Evolutionary conservation across 2,797 vertebrate species (phyloP), one percentile per base, ranked within the genome.

Genomic region (Linurgus olivaceus): DNA sequence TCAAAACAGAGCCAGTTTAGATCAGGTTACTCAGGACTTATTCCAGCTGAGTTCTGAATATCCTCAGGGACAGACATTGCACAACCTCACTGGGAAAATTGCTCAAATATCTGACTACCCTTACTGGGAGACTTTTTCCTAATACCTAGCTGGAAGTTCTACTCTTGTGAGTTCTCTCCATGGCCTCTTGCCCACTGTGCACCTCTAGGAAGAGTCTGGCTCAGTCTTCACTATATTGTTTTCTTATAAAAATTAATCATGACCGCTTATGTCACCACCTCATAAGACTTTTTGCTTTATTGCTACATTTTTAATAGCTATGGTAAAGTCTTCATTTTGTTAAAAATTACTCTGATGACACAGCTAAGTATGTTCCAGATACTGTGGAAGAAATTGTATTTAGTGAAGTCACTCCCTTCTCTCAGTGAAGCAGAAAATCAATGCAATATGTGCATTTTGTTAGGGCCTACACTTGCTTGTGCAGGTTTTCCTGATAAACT

Each of bases 191-290:
- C 55, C 78, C 33, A 48, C 42, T 31, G 16, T 55, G 25, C 15
- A 79, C 40, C 37, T 93, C 84, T 73, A 82, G 55, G 63, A 82
- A 85, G 54, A 73, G 44, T 52, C 55, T 76, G 59, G 9, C 37
- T 92, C 70, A 33, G 4, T 45, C 71, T 92, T 63, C 26, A 42
- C 52, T 63, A 6, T 59, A 63, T 31, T 63, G 31, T 78, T 23
- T 92, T 87, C 80, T 76, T 67, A 66, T 83, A 91, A 93, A 94
- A 95, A 83, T 55, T 21, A 93, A 81, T 83, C 94, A 67, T 88
- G 73, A 52, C 61, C 65, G 58, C 18, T 88, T 90, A 88, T 92
- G 94, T 95, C 84, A 93, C 24, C 84, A 89, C 78, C 33, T 89
- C 47, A 10, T 85, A 81, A 67, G 88, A 40, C 45, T 82, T 88